Evolutionary conservation across 2,797 vertebrate genomes (phyloP), one percentile per base, ranked within the genome.

Genomic region (Odontamblyopus lacepedii): DNA sequence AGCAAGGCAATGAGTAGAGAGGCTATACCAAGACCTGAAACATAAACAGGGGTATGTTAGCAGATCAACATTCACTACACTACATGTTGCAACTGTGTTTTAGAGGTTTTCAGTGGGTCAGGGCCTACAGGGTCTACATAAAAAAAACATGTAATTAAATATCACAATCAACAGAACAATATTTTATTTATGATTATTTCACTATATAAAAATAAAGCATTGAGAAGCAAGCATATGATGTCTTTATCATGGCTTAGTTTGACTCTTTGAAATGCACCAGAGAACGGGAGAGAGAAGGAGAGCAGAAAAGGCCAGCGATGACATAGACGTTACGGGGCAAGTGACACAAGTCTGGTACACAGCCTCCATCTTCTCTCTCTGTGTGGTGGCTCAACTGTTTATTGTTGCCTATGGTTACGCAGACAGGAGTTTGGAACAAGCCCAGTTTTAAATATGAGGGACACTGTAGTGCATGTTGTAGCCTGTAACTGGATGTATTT

Each of bases 1-100:
- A 92, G 26, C 64, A 98, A 88, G 69, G 95, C 95, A 66, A 94
- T 93, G 74, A 93, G 74, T 63, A 99, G 81, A 50, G 92, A 91
- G 15, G 95, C 95, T 41, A 97, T 76, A 68, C 97, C 97, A 69
- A 98, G 88, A 55, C 96, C 98, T 99, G 78, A 59, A 83, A 80
- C n/a, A 83, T 51, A 90, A 63, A 50, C 0, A 72, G 30, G 13
- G 27, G 13, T 15, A 29, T 6, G 26, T 29, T 4, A 60, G n/a
- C 12, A 57, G 56, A 59, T 27, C 26, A 59, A 23, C 53, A 55
- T 48, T 15, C 15, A 15, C 44, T 48, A 48, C 13, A 48, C 44
- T 13, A 44, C 41, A 44, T 44, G 44, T 48, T 15, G 44, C 44
- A 48, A 48, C 3, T 48, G 44, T 4, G 11, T 48, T 12, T 48